These are phyloP conservation scores for Mustela lutreola DNA, from an alignment of 2,113 vertebrate genomes.

Conservation along the genomic window DNA sequence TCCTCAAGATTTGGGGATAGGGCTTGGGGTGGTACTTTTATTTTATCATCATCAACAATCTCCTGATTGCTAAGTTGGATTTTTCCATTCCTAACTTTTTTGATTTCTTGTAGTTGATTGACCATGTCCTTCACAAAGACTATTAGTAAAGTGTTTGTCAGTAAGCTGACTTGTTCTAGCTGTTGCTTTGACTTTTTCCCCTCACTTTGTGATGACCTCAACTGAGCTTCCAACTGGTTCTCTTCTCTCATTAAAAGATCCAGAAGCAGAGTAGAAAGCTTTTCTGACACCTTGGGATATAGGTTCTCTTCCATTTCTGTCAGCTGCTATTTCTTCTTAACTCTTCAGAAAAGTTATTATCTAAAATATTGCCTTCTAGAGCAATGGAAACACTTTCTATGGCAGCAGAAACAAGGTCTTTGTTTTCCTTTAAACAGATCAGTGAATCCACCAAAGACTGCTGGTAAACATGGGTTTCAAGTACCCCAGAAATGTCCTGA, in stretches of 20 bases:
- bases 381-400: conserved; percentile 61
- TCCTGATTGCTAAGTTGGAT: conserved; percentile 90
- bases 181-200: conserved; percentile 82
- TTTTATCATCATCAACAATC: conserved; percentile 75
- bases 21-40: conserved; percentile 45
- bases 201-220: conserved; percentile 81
- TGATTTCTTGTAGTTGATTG: conserved; percentile 92
- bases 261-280: conserved; percentile 87
- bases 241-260: conserved; percentile 90
- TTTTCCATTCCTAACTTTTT: conserved; percentile 92
- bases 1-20: conserved; percentile 73
- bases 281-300: conserved; percentile 76
- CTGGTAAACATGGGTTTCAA: conserved; percentile 69
- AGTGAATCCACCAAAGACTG: conserved; percentile 79
- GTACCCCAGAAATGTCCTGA: conserved; percentile 62
- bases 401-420: conserved; percentile 68
- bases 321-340: conserved; percentile 81
- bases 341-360: conserved; percentile 84
- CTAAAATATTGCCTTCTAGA: conserved; percentile 78
- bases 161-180: conserved; percentile 86
- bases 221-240: conserved; percentile 87
- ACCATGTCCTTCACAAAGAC: conserved; percentile 93
- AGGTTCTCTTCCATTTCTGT: conserved; percentile 83
- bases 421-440: conserved; percentile 77
- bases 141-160: conserved; percentile 92